A percentile compares a stretch with the other conserved stretches of the same genome.
Evolutionary conservation across 2,113 vertebrate genomes (phyloP).

Genomic region (Atherinomorus stipes): DNA sequence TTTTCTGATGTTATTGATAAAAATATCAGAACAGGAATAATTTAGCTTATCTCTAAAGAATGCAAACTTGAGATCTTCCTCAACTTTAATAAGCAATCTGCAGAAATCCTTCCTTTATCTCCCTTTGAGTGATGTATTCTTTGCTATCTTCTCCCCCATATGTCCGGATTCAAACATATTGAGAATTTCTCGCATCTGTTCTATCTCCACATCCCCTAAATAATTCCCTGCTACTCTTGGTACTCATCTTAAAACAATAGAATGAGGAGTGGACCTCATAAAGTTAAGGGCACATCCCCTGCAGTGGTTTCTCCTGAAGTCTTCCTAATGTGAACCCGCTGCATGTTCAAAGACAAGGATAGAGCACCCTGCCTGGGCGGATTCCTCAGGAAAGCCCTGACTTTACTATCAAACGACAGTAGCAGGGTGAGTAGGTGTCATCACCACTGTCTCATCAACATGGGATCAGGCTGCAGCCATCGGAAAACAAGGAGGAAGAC

Average conservation of each 20-base stretch:
- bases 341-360: conserved; percentile 72
- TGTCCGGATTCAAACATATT: conserved; percentile 52
- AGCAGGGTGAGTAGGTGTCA: conserved; percentile 57
- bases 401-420: conserved; percentile 71
- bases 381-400: conserved; percentile 72
- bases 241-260: conserved; percentile 63
- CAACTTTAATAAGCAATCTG: conserved; percentile 13
- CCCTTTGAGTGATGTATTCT: neutral
- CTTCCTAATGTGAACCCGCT: conserved; percentile 74
- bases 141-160: conserved; percentile 33
- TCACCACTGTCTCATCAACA: conserved; percentile 61
- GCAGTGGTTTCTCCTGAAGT: conserved; percentile 38
- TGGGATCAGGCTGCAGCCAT: conserved; percentile 48
- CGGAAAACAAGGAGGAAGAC: conserved; percentile 37
- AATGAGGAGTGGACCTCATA: conserved; percentile 51
- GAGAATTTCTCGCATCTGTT: conserved; percentile 62
- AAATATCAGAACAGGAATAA: neutral
- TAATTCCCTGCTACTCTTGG: conserved; percentile 27
- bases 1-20: too few species aligned
- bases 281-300: conserved; percentile 38
- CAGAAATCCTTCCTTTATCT: conserved; percentile 16
- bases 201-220: conserved; percentile 40
- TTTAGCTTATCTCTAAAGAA: conserved; percentile 5
- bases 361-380: conserved; percentile 43
- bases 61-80: conserved; percentile 3